Conservation (phyloP, 2,797 vertebrate genomes). For the Chaetophractus vellerosus region DNA sequence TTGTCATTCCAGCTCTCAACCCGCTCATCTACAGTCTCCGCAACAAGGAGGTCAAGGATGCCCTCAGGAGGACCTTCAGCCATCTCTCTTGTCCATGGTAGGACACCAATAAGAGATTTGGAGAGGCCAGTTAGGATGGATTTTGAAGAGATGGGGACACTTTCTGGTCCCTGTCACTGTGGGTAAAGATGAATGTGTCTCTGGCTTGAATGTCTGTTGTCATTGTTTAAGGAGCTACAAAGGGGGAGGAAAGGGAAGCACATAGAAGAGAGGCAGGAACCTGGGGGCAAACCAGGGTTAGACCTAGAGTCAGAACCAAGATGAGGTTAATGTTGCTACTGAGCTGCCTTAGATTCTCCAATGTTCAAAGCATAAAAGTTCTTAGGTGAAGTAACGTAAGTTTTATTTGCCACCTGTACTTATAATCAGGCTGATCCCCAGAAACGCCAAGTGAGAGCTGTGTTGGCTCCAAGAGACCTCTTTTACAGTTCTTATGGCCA, state of each 20-base stretch:
- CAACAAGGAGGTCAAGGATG: constrained; percentile 85
- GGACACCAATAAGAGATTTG: not conserved
- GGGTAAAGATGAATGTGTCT: not conserved
- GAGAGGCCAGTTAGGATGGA: not conserved
- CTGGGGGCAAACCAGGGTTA: not conserved
- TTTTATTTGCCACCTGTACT: not conserved
- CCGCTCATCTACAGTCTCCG: constrained; percentile 85
- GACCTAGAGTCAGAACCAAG: not conserved
- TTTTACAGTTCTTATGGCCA: not conserved
- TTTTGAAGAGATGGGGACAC: not conserved
- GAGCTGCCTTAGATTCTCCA: not conserved
- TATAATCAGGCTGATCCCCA: not conserved
- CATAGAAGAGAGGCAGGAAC: not conserved
- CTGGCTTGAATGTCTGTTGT: not conserved
- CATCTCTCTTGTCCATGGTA: not conserved
- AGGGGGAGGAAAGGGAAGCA: not conserved
- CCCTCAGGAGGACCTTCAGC: constrained; percentile 59
- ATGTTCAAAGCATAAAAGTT: not conserved
- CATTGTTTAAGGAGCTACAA: not conserved
- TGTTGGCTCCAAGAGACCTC: not conserved
- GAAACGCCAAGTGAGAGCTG: not conserved
- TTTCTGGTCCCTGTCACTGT: not conserved
- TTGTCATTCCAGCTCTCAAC: constrained; percentile 87
- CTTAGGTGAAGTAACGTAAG: not conserved
- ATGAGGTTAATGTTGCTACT: not conserved